These are phyloP conservation scores for Platanista minor DNA, from an alignment of 2,113 vertebrate genomes.

Conservation along the genomic window DNA sequence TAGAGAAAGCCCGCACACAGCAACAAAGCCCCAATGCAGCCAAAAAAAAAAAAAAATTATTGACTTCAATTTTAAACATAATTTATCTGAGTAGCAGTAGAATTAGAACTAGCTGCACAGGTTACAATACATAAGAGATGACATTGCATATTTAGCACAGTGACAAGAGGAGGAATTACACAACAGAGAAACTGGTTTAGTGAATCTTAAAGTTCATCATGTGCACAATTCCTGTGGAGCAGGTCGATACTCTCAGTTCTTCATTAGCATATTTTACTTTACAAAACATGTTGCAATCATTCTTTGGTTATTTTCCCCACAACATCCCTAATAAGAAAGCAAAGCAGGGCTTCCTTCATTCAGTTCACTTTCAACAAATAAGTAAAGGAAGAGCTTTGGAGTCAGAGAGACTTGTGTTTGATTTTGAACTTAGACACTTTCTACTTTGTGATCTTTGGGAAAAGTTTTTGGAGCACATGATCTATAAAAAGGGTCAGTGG, in stretches of 20 bases:
- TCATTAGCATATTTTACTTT: conserved; percentile 30
- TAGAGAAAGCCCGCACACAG: too few species aligned
- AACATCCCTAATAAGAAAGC: neutral
- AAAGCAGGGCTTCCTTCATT: neutral
- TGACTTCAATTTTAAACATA: conserved; percentile 24
- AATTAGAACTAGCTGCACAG: neutral
- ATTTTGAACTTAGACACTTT: neutral
- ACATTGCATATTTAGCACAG: neutral
- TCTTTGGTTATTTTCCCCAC: neutral
- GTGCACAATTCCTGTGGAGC: neutral
- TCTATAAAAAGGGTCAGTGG: neutral
- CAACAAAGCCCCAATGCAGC: too few species aligned
- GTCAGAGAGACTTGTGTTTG: neutral
- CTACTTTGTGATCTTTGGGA: neutral
- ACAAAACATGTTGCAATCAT: neutral
- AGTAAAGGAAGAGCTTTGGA: neutral
- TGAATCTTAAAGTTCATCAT: conserved; percentile 35
- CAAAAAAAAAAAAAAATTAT: neutral
- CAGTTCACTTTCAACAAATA: neutral
- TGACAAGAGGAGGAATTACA: neutral
- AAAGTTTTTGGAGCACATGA: neutral
- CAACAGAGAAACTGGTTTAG: conserved; percentile 31
- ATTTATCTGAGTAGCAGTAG: neutral
- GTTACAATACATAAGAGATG: neutral
- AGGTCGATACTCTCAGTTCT: neutral